A percentile compares a stretch with the other conserved stretches of the same genome.
phyloP scores from a whole-genome alignment of 2,888 invertebrate species.

The Lepidonotus clava region DNA sequence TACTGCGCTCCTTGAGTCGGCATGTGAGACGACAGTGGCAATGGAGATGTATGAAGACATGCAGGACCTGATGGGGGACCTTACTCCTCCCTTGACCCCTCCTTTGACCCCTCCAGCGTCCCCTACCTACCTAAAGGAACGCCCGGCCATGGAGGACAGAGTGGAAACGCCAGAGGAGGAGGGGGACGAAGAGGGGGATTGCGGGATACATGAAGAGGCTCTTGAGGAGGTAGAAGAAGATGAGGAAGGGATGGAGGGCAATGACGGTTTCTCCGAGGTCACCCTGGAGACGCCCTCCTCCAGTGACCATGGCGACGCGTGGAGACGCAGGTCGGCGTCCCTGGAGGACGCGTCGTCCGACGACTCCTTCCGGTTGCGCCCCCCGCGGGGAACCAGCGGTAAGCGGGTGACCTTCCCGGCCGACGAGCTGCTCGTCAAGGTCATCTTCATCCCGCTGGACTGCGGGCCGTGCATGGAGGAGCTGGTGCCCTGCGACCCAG shows the following conservation, averaged over 20 bases:
- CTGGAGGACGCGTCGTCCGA: constrained; percentile 3
- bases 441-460: constrained; percentile 26
- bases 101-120: not conserved
- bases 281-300: not conserved
- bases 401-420: constrained; percentile 20
- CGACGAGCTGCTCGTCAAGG: constrained; percentile 6
- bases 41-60: constrained; percentile 2
- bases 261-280: not conserved
- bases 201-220: not conserved
- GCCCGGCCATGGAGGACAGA: not conserved
- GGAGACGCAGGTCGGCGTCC: not conserved
- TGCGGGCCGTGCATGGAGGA: constrained; percentile 25
- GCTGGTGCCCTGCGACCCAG: constrained; percentile 29
- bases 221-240: not conserved
- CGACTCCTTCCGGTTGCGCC: not conserved
- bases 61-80: not conserved
- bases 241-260: not conserved
- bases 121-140: not conserved
- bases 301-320: constrained; percentile 1
- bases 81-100: not conserved
- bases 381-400: not conserved
- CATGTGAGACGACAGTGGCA: not conserved
- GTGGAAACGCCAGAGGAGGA: not conserved
- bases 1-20: too few relatives aligned
- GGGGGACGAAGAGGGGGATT: not conserved